Conservation (phyloP, 2,888 invertebrate genomes). For the Stenchaetothrips biformis region DNA sequence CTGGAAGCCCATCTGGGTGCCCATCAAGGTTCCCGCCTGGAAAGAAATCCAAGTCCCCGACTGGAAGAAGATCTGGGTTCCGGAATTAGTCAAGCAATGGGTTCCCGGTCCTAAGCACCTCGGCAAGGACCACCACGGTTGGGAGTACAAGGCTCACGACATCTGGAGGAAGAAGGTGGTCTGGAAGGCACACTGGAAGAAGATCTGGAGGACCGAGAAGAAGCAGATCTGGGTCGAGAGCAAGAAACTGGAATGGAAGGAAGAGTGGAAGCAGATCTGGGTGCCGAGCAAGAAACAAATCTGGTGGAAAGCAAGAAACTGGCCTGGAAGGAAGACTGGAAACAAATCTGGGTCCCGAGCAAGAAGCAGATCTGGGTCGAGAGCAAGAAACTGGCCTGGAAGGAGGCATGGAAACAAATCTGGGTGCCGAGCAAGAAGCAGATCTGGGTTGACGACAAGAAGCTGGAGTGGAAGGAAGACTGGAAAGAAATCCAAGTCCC, state of each 20-base stretch:
- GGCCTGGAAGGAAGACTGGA: conserved; percentile 71
- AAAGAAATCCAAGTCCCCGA: conserved; percentile 68
- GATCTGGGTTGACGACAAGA: conserved; percentile 64
- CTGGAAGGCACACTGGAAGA: conserved; percentile 80
- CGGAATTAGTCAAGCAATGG: conserved; percentile 73
- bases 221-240: conserved; percentile 69
- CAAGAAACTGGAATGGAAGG: conserved; percentile 63
- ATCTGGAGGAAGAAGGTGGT: conserved; percentile 79
- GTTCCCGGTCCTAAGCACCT: conserved; percentile 74
- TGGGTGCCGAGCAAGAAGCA: conserved; percentile 55
- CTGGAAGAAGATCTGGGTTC: conserved; percentile 67
- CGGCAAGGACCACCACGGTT: conserved; percentile 75
- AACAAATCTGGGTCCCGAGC: conserved; percentile 74
- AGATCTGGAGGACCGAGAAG: conserved; percentile 74
- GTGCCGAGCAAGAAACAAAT: conserved; percentile 60
- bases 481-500: conserved; percentile 52
- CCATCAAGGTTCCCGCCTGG: conserved; percentile 70
- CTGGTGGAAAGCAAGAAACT: conserved; percentile 63
- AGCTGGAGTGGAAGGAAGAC: conserved; percentile 64
- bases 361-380: conserved; percentile 70
- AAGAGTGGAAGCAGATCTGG: conserved; percentile 64
- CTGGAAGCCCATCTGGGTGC: conserved; percentile 57
- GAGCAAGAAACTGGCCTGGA: conserved; percentile 63
- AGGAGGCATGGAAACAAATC: conserved; percentile 55
- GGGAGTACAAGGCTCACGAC: conserved; percentile 79